These are phyloP conservation scores for Trichonephila clavata DNA, from an alignment of 1,140 invertebrate species.

Conservation along the genomic window DNA sequence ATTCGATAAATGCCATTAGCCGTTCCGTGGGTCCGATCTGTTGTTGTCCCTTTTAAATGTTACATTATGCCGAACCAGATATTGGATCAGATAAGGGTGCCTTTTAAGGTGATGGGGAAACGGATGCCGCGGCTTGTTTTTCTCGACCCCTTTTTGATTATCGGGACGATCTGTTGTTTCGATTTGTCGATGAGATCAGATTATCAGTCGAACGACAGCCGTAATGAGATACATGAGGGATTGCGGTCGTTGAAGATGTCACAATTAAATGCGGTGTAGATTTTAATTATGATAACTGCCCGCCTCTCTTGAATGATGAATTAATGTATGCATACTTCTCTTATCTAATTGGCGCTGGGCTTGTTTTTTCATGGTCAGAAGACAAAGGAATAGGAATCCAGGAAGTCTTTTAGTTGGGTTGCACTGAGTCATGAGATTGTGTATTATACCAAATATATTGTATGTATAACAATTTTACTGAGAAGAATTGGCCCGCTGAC, in stretches of 20 bases:
- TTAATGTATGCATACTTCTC: not conserved
- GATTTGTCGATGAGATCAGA: constrained; percentile 21
- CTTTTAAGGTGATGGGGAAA: not conserved
- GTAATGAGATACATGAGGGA: not conserved
- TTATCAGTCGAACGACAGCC: not conserved
- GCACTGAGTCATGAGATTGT: not conserved
- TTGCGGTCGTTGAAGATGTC: not conserved
- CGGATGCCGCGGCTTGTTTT: constrained; percentile 33
- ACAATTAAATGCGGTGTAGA: not conserved
- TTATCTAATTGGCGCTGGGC: not conserved
- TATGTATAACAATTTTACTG: not conserved
- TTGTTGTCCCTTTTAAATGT: constrained; percentile 1
- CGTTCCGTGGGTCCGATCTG: not conserved
- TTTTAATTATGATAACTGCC: not conserved
- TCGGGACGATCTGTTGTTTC: not conserved
- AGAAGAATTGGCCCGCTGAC: not conserved
- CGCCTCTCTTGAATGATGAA: not conserved
- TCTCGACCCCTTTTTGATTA: not conserved
- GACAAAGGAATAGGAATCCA: not conserved
- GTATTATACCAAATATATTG: not conserved
- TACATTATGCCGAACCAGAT: constrained; percentile 37
- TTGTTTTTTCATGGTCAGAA: not conserved
- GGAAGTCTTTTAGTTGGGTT: not conserved
- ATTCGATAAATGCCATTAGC: constrained; percentile 25
- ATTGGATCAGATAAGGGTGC: constrained; percentile 28